A percentile compares a stretch with the other conserved stretches of the same genome.
phyloP scores from a whole-genome alignment of 1,140 invertebrate genomes.

The Thaumetopoea pityocampa region DNA sequence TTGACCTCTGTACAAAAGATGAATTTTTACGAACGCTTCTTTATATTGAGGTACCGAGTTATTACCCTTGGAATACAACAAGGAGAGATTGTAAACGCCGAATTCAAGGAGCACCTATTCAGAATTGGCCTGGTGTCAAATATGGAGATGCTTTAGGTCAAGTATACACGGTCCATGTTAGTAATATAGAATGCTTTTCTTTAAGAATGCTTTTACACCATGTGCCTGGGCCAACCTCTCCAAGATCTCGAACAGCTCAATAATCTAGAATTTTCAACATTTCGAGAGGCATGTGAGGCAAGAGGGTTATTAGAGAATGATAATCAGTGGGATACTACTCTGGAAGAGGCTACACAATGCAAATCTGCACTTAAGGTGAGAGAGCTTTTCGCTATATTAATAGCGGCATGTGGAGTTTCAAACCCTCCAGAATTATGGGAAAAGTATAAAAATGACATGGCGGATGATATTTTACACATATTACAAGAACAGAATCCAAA shows the following conservation, averaged over 20 bases:
- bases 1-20: conserved; percentile 35
- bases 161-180: conserved; percentile 27
- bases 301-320: conserved; percentile 28
- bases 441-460: conserved; percentile 26
- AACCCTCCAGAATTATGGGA: conserved; percentile 29
- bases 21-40: conserved; percentile 27
- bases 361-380: conserved; percentile 21
- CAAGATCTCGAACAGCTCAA: conserved; percentile 22
- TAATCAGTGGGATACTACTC: conserved; percentile 26
- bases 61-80: conserved; percentile 17
- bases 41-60: conserved; percentile 20
- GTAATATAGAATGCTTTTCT: conserved; percentile 28
- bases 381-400: conserved; percentile 29
- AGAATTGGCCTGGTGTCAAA: conserved; percentile 26
- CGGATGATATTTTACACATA: conserved; percentile 40
- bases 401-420: conserved; percentile 28
- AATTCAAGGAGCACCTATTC: conserved; percentile 24
- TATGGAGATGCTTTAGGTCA: conserved; percentile 26
- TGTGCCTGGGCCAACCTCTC: conserved; percentile 28
- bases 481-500: conserved; percentile 26
- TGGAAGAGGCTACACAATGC: conserved; percentile 22
- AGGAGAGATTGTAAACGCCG: conserved; percentile 28
- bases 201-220: conserved; percentile 26
- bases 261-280: conserved; percentile 19
- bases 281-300: conserved; percentile 27